Conservation (phyloP, 1,140 invertebrate species). For the Pseudomyrmex dendroicus region DNA sequence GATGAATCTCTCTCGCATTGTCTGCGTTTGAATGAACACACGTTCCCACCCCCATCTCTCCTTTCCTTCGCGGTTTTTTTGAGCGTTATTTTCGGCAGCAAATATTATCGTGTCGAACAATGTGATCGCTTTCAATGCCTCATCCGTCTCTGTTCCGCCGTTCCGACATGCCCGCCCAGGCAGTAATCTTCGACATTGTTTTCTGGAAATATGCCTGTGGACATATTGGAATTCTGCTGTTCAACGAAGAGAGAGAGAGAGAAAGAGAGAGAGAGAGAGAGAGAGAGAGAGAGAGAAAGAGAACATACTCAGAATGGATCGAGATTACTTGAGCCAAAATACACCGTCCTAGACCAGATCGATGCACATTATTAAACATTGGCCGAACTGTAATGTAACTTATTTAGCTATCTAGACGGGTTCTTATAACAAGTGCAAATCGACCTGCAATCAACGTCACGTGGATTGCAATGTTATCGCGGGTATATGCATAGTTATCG, state of each 20-base stretch:
- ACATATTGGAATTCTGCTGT: conserved; percentile 79
- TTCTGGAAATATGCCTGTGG: conserved; percentile 78
- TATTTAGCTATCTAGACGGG: background rate
- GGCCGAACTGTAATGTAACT: background rate
- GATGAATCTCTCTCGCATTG: conserved; percentile 84
- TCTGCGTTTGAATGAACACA: conserved; percentile 84
- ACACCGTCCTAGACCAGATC: background rate
- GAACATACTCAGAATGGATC: background rate
- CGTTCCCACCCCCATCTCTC: conserved; percentile 75
- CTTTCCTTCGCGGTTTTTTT: conserved; percentile 80
- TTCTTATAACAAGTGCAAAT: background rate
- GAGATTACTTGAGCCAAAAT: conserved; percentile 21
- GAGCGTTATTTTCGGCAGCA: conserved; percentile 84
- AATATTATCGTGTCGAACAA: conserved; percentile 86
- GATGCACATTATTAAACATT: background rate
- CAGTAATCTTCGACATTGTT: conserved; percentile 85
- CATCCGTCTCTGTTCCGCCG: conserved; percentile 66
- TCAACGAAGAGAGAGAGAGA: conserved; percentile 60
- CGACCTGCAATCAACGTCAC: background rate
- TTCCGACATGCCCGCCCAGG: conserved; percentile 55
- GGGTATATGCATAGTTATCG: conserved; percentile 74
- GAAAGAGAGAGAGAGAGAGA: too few species aligned
- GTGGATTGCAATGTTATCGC: background rate
- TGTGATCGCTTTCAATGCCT: conserved; percentile 82
- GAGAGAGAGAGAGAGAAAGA: too few species aligned